These are phyloP conservation scores for Diplazon laetatorius DNA, from an alignment of 2,888 invertebrate genomes.

Conservation along the genomic window DNA sequence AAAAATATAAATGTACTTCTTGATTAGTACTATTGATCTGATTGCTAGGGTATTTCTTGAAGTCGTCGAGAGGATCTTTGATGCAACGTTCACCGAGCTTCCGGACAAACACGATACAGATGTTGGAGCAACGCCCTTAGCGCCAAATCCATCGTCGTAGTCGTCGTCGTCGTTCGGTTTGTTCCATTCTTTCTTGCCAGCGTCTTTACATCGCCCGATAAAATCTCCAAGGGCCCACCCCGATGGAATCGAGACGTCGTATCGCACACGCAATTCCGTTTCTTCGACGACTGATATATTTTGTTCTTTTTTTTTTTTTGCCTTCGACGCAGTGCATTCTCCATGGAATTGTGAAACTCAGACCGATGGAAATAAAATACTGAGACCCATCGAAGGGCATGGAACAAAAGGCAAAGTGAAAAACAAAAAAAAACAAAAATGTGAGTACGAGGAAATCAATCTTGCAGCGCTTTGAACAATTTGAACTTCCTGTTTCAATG, in stretches of 20 bases:
- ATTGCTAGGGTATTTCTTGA: constrained; percentile 59
- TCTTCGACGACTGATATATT: constrained; percentile 13
- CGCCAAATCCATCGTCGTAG: constrained; percentile 24
- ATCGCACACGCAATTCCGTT: constrained; percentile 51
- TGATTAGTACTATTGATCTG: constrained; percentile 71
- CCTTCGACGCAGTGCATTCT: constrained; percentile 1
- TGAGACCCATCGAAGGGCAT: no score
- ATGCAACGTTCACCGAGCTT: constrained; percentile 17
- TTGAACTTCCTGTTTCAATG: constrained; percentile 23
- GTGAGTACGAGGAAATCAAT: constrained; percentile 47
- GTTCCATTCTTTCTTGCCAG: constrained; percentile 16
- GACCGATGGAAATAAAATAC: no score
- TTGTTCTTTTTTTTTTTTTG: no score
- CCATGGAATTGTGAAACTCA: constrained; percentile 17
- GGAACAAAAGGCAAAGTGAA: neutral
- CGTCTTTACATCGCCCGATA: constrained; percentile 22
- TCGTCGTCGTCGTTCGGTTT: constrained; percentile 32
- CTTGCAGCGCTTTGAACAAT: constrained; percentile 11
- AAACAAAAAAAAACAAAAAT: constrained; percentile 18
- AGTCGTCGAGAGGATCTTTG: constrained; percentile 38
- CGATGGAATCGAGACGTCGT: constrained; percentile 58
- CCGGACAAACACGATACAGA: constrained; percentile 1
- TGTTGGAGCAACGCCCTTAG: constrained; percentile 18
- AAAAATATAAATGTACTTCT: constrained; percentile 68
- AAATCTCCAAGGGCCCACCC: constrained; percentile 38